A percentile compares a stretch with the other conserved stretches of the same genome.
Evolutionary conservation across 1,140 invertebrate species (phyloP).

Genomic region (Phthorimaea operculella): DNA sequence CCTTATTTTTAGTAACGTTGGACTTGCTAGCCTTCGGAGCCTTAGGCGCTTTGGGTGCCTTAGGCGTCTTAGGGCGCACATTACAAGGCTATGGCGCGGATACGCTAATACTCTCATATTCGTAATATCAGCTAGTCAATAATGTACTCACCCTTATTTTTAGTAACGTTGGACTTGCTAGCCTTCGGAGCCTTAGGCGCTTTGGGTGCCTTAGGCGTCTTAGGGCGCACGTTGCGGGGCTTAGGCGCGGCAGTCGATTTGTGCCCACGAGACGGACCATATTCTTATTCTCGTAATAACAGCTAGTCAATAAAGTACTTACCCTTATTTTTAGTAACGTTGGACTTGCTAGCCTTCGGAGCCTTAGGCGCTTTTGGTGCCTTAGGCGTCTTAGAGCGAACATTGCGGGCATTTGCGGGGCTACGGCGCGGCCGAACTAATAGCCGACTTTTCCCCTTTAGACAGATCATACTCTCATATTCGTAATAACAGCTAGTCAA

Average conservation of each 20-base stretch:
- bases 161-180: conserved; percentile 45
- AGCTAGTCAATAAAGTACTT: too few species aligned
- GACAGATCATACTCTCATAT: not conserved
- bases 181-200: conserved; percentile 21
- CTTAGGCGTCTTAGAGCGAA: too few species aligned
- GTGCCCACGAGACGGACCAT: conserved; percentile 37
- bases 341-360: conserved; percentile 7
- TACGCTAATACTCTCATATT: conserved; percentile 52
- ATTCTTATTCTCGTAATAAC: too few species aligned
- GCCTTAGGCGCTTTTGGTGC: conserved; percentile 24
- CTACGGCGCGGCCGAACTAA: conserved; percentile 28
- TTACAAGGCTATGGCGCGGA: conserved; percentile 47
- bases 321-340: conserved; percentile 26
- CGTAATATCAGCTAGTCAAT: too few species aligned
- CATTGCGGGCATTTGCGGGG: conserved; percentile 39
- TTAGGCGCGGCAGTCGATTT: conserved; percentile 29
- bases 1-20: conserved; percentile 55
- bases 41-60: conserved; percentile 29
- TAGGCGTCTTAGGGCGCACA: conserved; percentile 26
- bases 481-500: not conserved
- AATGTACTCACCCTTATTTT: conserved; percentile 46
- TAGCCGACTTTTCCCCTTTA: too few species aligned
- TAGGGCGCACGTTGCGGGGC: conserved; percentile 33
- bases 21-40: conserved; percentile 25
- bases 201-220: too few species aligned